Base-by-base conservation (phyloP, 2,888 invertebrate species). In the Pandemis corylana region DNA sequence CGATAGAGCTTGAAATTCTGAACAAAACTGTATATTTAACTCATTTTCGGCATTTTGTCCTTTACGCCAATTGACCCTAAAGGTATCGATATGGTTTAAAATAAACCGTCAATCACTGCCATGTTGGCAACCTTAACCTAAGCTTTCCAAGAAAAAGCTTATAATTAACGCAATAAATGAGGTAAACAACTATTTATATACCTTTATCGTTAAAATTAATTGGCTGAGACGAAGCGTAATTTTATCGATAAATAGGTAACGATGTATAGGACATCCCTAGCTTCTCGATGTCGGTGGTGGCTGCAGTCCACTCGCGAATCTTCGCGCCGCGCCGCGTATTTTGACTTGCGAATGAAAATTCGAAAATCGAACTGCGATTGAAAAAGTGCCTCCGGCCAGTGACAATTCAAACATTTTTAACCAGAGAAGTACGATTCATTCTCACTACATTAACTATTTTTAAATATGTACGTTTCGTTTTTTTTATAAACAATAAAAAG, bases 241-340 rank as follows among this genome's bases (percentile, higher is more conserved):
- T 75, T 76, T 83, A 86, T 89, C 89, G 90, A 89, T 80, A 84
- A 68, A 75, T 77, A 70, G 20, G 59, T 59, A 59, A 68, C 72
- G 72, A 69, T 73, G 71, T 77, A 71, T 67, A 80, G 79, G 80
- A 75, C 92, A 83, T 84, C 91, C 79, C 90, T 90, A 89, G 72
- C 77, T 79, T 78, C 80, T 84, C 83, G 82, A 85, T 83, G 82
- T 84, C 51, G 51, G 51, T 44, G 87, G 83, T 88, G 91, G 90
- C 93, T 86, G 83, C 82, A 88, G 85, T 79, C 80, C 81, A 86
- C 87, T 79, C 84, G 90, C 84, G 87, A 81, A 86, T 83, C 87
- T 85, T 81, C 84, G 90, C 83, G 81, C 78, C 83, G 89, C 85
- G 87, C 80, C 75, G 75, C 75, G 75, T 67, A 71, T 20, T 68